Conservation (phyloP, 2,888 invertebrate species). For the Malthinus seriepunctatus region DNA sequence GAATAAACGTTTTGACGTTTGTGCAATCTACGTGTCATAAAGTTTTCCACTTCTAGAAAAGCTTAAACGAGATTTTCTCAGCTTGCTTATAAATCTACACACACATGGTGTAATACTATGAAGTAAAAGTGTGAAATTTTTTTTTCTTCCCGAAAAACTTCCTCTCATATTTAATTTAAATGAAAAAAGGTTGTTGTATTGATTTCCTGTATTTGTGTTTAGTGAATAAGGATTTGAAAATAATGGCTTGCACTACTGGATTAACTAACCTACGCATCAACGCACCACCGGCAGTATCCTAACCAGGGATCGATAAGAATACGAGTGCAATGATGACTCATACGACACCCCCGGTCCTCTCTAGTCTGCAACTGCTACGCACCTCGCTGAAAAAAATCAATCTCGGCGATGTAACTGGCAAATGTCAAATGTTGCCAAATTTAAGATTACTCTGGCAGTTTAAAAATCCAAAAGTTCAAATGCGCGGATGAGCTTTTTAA, state of each 20-base stretch:
- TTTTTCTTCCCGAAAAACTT: neutral
- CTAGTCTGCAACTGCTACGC: conserved; percentile 35
- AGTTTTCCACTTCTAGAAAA: no score
- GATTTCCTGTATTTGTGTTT: neutral
- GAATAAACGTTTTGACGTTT: no score
- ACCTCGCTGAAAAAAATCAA: conserved; percentile 51
- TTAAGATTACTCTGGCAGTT: conserved; percentile 33
- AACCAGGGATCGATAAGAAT: conserved; percentile 52
- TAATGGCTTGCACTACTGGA: conserved; percentile 23
- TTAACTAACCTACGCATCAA: conserved; percentile 44
- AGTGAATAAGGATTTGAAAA: neutral
- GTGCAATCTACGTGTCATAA: no score
- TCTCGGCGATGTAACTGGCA: conserved; percentile 45
- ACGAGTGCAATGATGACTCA: conserved; percentile 56
- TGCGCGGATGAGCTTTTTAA: neutral
- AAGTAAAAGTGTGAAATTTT: no score
- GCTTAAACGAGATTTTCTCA: no score
- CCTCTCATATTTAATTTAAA: no score
- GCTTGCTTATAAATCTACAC: no score
- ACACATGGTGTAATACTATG: no score
- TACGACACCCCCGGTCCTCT: conserved; percentile 45
- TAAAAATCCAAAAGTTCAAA: conserved; percentile 1
- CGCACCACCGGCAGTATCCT: conserved; percentile 33
- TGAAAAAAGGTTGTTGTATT: neutral
- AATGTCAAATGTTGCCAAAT: conserved; percentile 55